Conservation (phyloP, 53 echinoderm and acorn worm species). For the Patiria pectinifera region DNA sequence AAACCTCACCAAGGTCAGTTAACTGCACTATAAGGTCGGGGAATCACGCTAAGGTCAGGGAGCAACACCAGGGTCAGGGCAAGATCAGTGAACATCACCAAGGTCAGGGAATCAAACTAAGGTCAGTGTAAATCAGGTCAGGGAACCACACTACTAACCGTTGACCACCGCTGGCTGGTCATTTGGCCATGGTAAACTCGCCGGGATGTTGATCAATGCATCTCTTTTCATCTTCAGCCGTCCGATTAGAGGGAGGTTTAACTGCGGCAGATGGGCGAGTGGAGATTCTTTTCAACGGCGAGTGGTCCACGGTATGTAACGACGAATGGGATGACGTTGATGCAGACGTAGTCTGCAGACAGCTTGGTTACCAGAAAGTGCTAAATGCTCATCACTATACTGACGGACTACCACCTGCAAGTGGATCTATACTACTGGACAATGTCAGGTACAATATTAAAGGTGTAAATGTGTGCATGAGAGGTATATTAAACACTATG, state of each 20-base stretch:
- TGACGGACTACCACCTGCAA: not conserved
- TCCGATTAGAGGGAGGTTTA: constrained; percentile 14
- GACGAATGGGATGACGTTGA: not conserved
- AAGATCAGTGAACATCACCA: too few relatives aligned
- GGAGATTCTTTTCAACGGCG: constrained; percentile 9
- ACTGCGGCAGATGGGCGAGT: not conserved
- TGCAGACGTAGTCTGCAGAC: constrained; percentile 16
- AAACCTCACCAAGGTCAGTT: too few relatives aligned
- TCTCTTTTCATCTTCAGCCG: not conserved
- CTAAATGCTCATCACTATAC: not conserved
- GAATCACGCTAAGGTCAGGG: too few relatives aligned
- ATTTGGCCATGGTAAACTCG: too few relatives aligned
- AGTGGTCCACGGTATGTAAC: constrained; percentile 27
- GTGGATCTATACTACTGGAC: not conserved
- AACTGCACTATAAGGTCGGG: too few relatives aligned
- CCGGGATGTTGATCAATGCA: not conserved
- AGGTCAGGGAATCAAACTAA: too few relatives aligned
- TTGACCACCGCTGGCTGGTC: too few relatives aligned
- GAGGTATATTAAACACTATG: not conserved
- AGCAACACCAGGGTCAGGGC: too few relatives aligned
- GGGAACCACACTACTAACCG: too few relatives aligned
- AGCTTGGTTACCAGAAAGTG: not conserved
- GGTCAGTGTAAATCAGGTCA: too few relatives aligned
- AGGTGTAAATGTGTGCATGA: not conserved
- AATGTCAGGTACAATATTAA: constrained; percentile 1